A percentile compares a stretch with the other conserved stretches of the same genome.
Conservation (phyloP, 2,797 vertebrate species). For the Hylomyscus alleni region DNA sequence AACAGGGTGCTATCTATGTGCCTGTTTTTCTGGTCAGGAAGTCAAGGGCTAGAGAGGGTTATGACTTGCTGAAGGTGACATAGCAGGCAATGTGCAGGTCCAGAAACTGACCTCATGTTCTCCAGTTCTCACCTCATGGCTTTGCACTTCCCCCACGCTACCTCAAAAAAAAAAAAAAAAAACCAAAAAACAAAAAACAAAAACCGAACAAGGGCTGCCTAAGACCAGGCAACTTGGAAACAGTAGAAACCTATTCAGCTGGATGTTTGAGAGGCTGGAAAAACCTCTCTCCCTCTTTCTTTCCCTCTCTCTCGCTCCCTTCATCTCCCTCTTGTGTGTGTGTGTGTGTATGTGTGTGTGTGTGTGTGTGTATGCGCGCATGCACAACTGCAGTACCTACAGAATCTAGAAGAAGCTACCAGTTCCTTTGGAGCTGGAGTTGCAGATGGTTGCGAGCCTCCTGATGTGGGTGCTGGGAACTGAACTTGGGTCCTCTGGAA, state of each 20-base stretch:
- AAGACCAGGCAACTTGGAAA: not conserved
- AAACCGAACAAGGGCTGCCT: not conserved
- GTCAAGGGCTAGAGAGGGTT: not conserved
- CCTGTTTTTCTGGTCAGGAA: not conserved
- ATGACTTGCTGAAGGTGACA: not conserved
- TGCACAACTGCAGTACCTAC: not conserved
- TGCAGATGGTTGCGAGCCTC: not conserved
- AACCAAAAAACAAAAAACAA: too few species aligned
- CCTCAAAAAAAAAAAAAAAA: too few species aligned
- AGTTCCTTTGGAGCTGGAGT: not conserved
- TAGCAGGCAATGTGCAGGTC: not conserved
- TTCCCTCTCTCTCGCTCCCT: fast-evolving
- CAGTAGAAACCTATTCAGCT: not conserved
- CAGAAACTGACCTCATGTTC: not conserved
- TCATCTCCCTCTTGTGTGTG: not conserved
- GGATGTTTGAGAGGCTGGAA: not conserved
- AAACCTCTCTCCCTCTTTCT: too few species aligned
- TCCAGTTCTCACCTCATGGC: not conserved
- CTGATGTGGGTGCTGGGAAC: not conserved
- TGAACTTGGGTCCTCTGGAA: not conserved
- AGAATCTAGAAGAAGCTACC: not conserved
- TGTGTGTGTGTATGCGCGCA: fast-evolving
- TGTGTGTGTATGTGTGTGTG: not conserved
- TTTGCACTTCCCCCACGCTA: too few species aligned
- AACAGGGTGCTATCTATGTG: not conserved